These are phyloP conservation scores for Jacana jacana DNA, from an alignment of 2,113 vertebrate species.

Conservation along the genomic window DNA sequence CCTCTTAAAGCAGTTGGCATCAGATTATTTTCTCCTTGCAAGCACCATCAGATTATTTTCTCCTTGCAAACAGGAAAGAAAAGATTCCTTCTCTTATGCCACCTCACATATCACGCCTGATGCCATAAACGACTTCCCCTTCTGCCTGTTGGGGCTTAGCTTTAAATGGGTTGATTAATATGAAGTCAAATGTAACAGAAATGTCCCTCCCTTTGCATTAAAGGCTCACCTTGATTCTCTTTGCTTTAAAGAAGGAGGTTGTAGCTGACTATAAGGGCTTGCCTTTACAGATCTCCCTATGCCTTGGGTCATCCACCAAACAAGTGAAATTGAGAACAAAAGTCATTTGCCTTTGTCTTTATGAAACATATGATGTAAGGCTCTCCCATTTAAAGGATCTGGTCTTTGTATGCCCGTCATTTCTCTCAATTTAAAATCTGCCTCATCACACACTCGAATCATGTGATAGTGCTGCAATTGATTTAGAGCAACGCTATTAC, in stretches of 20 bases:
- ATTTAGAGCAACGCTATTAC: not conserved
- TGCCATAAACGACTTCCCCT: conserved; percentile 54
- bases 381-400: not conserved
- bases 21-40: conserved; percentile 1
- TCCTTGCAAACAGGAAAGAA: conserved; percentile 40
- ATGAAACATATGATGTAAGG: not conserved
- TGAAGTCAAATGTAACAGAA: conserved; percentile 20
- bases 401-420: not conserved
- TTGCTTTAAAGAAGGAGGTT: not conserved
- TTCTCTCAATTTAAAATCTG: not conserved
- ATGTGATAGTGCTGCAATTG: not conserved
- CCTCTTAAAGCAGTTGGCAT: not conserved
- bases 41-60: conserved; percentile 12
- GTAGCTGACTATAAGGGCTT: not conserved
- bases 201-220: not conserved
- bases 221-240: not conserved
- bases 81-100: conserved; percentile 23
- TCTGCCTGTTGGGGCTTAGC: conserved; percentile 27
- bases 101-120: conserved; percentile 35
- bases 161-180: conserved; percentile 52
- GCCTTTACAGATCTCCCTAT: not conserved
- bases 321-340: not conserved
- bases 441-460: not conserved
- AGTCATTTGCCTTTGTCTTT: not conserved
- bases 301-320: not conserved